Evolutionary conservation across 2,888 invertebrate species (phyloP), one percentile per base, ranked within the genome.

Genomic region (Cosmia pyralina): DNA sequence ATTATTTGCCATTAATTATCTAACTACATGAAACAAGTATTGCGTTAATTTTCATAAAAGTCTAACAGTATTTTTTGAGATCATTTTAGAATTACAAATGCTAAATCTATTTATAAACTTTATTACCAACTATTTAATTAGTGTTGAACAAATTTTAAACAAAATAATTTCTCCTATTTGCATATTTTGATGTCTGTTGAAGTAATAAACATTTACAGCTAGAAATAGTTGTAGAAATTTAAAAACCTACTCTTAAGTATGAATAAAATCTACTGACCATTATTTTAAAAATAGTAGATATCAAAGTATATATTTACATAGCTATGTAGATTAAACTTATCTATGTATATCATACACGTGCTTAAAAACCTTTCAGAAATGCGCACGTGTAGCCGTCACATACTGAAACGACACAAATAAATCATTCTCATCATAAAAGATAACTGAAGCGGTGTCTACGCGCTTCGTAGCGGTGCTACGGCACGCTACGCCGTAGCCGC

Each of bases 401-500:
- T 55, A 70, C 67, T 77, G 65, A 80, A 75, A 72, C 57, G 80
- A 71, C 65, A 55, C 62, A 80, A 79, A 85, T 87, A 87, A 87
- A 87, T 87, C 87, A 81, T 79, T 77, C 62, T 58, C 72, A 81
- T 77, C 79, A 77, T 82, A 82, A 82, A 84, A 81, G 79, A 80
- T 81, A 78, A 78, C 79, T 82, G 73, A 71, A 74, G 58, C 69
- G 72, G 44, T 72, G 77, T 83, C 84, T 86, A 86, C 86, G 84
- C 70, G 65, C 53, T 62, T 52, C 79, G 85, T 78, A 81, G 84
- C 70, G 66, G 7, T 59, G 68, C 87, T 86, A 87, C 85, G 86
- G 58, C 69, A 81, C 69, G 85, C 87, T 87, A 87, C 87, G 84
- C 22, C 87, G 87, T 87, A 86, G 87, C 50, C 72, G 77, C 81